Evolutionary conservation across 2,888 invertebrate genomes (phyloP).

Genomic region (Hirtodrosophila cameraria): DNA sequence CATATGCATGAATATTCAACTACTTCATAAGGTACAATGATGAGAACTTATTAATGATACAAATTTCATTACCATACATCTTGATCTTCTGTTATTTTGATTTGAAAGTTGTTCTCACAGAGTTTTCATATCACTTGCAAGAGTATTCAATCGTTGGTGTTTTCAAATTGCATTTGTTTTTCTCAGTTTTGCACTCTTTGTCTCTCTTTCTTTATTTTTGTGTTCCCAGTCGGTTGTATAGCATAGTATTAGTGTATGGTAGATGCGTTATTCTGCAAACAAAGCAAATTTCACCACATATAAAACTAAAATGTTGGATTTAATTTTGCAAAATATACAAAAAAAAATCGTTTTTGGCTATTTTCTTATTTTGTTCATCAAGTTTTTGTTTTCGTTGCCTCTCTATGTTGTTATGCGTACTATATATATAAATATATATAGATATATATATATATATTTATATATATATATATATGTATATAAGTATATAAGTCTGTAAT

Average conservation of each 20-base stretch:
- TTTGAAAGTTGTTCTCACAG: no score
- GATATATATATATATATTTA: slow-evolving; percentile 11
- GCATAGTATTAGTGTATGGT: slow-evolving; percentile 9
- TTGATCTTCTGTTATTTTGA: no score
- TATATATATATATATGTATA: slow-evolving; percentile 23
- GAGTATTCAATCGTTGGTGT: slow-evolving; percentile 10
- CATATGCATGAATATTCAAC: not conserved
- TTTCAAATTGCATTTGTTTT: not conserved
- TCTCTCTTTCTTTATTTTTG: not conserved
- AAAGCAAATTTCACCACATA: slow-evolving; percentile 76
- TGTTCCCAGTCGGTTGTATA: slow-evolving; percentile 3
- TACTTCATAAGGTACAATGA: no score
- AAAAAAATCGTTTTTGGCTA: slow-evolving; percentile 63
- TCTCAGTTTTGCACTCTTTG: not conserved
- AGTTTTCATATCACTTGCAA: not conserved
- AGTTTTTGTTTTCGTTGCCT: not conserved
- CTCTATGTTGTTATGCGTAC: not conserved
- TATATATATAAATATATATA: slow-evolving; percentile 12
- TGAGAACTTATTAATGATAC: no score
- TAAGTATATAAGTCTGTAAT: slow-evolving; percentile 10
- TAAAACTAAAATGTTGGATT: slow-evolving; percentile 78
- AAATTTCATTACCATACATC: no score
- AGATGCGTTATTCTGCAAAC: slow-evolving; percentile 64
- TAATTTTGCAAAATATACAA: slow-evolving; percentile 79
- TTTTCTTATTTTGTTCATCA: slow-evolving; percentile 17